A percentile compares a stretch with the other conserved stretches of the same genome.
Evolutionary conservation across 2,113 vertebrate genomes (phyloP).

Genomic region (Dicerorhinus sumatrensis): DNA sequence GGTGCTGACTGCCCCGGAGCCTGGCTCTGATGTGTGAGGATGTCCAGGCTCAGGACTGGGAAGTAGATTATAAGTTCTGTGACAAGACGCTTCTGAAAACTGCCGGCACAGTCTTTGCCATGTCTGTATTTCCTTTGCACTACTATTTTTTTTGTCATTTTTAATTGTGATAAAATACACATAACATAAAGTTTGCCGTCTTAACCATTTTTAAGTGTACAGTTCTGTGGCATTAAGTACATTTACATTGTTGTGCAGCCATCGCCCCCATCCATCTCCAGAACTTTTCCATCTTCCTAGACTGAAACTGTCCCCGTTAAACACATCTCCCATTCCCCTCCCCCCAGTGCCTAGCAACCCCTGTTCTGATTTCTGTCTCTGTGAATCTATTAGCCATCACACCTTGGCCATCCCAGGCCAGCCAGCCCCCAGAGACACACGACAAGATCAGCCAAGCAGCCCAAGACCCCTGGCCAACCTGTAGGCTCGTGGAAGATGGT

Average conservation of each 20-base stretch:
- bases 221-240: neutral
- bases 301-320: neutral
- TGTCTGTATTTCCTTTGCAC: neutral
- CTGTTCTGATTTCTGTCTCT: neutral
- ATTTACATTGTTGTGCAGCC: neutral
- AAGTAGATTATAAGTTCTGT: neutral
- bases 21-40: accelerated
- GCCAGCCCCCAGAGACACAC: neutral
- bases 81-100: neutral
- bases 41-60: neutral
- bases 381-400: accelerated
- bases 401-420: neutral
- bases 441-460: neutral
- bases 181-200: neutral
- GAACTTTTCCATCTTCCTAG: neutral
- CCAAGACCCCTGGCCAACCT: neutral
- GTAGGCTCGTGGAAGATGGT: accelerated
- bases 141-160: neutral
- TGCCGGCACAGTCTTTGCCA: neutral
- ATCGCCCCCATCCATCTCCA: neutral
- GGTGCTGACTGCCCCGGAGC: neutral
- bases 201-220: neutral
- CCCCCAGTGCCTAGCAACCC: neutral
- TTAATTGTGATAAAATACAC: neutral
- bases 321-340: too few species aligned